Conservation (phyloP, 2,888 invertebrate genomes). For the Dryococelus australis region DNA sequence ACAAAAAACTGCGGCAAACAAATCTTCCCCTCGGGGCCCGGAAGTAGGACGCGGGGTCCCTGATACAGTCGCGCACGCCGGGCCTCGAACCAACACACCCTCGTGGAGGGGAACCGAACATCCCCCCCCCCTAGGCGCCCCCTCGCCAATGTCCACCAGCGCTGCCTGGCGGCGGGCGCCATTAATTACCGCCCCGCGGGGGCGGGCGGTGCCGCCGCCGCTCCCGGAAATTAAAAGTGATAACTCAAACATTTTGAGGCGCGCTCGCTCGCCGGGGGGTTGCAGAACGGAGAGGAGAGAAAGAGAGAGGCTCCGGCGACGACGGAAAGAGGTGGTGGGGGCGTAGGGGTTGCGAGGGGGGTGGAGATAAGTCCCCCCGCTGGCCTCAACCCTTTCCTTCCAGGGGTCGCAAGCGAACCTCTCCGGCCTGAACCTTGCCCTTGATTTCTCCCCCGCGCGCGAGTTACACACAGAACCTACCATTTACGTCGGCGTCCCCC, state of each 20-base stretch:
- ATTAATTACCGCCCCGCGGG: constrained; percentile 22
- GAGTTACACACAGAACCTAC: not conserved
- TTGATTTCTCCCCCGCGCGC: not conserved
- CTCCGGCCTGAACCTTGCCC: not conserved
- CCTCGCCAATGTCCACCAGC: not conserved
- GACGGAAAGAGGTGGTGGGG: not conserved
- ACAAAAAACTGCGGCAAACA: too few relatives aligned
- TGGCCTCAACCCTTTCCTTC: not conserved
- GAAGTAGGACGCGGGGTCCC: too few relatives aligned
- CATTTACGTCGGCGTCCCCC: not conserved
- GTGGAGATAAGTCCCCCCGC: constrained; percentile 38
- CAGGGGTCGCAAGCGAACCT: not conserved
- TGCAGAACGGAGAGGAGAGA: not conserved
- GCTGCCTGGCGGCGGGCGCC: constrained; percentile 28
- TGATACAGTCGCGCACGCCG: not conserved
- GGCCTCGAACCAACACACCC: not conserved
- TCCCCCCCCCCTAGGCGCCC: not conserved
- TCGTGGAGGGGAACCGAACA: not conserved
- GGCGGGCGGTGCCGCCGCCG: constrained; percentile 26
- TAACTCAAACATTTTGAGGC: constrained; percentile 45
- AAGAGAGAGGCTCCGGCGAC: too few relatives aligned
- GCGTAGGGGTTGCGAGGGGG: not conserved
- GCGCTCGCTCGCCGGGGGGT: constrained; percentile 31
- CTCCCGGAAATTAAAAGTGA: constrained; percentile 46
- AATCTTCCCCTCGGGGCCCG: too few relatives aligned